These are phyloP conservation scores for Sebastes diploproa DNA, from an alignment of 2,797 vertebrate species.

Conservation along the genomic window DNA sequence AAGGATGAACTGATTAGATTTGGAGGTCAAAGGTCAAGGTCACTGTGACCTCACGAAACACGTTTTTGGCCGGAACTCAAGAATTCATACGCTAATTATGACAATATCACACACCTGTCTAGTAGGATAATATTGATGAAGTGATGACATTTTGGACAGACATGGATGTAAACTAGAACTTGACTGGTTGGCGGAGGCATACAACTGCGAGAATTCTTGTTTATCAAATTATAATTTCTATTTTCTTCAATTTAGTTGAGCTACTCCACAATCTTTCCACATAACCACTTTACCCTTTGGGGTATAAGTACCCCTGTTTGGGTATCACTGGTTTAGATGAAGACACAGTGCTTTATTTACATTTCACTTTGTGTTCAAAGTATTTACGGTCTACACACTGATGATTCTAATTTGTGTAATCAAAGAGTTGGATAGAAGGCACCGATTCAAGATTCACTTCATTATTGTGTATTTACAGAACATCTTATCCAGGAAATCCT, in stretches of 20 bases:
- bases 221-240: neutral
- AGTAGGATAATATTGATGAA: too few relatives aligned
- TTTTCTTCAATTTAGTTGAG: neutral
- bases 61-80: too few relatives aligned
- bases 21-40: too few relatives aligned
- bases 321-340: neutral
- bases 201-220: neutral
- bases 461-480: conserved; percentile 1
- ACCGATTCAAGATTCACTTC: neutral
- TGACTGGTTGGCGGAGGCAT: too few relatives aligned
- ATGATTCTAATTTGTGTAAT: neutral
- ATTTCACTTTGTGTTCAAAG: neutral
- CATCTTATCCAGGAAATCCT: conserved; percentile 20
- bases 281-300: too few relatives aligned
- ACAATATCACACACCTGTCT: too few relatives aligned
- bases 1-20: too few relatives aligned
- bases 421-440: neutral
- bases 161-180: too few relatives aligned
- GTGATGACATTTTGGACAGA: too few relatives aligned
- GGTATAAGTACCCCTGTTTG: neutral
- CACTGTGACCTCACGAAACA: too few relatives aligned
- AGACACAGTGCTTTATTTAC: neutral
- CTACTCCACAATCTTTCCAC: neutral
- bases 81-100: too few relatives aligned
- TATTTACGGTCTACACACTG: neutral